phyloP scores from a whole-genome alignment of 2,797 vertebrate species.

The Premnoplex brunnescens region DNA sequence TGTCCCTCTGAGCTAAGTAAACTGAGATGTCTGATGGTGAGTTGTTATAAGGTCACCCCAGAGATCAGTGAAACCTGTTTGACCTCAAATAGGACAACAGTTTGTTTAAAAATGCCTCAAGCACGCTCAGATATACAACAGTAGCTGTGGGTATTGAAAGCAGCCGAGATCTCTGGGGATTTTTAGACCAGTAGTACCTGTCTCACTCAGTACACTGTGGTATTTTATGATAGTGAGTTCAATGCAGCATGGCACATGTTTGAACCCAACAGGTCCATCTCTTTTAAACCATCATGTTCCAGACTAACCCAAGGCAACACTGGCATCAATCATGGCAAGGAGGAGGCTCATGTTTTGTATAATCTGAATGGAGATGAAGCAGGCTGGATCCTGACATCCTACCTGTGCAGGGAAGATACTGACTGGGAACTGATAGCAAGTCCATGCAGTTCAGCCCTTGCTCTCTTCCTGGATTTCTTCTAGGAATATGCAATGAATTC shows the following conservation, averaged over 20 bases:
- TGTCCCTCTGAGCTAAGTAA: not conserved
- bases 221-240: not conserved
- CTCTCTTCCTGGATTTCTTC: not conserved
- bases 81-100: not conserved
- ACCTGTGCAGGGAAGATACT: not conserved
- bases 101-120: slow-evolving; percentile 12
- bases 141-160: not conserved
- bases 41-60: not conserved
- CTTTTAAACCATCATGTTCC: not conserved
- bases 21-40: not conserved
- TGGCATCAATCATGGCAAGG: not conserved
- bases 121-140: not conserved
- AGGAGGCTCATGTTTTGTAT: not conserved
- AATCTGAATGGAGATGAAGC: not conserved
- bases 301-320: not conserved
- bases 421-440: not conserved
- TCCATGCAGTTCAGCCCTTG: not conserved
- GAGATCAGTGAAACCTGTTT: not conserved
- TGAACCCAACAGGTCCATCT: not conserved
- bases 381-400: not conserved
- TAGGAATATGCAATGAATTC: not conserved
- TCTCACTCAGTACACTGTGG: not conserved
- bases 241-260: fast-evolving
- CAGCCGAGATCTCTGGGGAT: not conserved
- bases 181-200: not conserved